These are phyloP conservation scores for Dolichopus griseipennis DNA, from an alignment of 2,888 invertebrate genomes.

Conservation along the genomic window DNA sequence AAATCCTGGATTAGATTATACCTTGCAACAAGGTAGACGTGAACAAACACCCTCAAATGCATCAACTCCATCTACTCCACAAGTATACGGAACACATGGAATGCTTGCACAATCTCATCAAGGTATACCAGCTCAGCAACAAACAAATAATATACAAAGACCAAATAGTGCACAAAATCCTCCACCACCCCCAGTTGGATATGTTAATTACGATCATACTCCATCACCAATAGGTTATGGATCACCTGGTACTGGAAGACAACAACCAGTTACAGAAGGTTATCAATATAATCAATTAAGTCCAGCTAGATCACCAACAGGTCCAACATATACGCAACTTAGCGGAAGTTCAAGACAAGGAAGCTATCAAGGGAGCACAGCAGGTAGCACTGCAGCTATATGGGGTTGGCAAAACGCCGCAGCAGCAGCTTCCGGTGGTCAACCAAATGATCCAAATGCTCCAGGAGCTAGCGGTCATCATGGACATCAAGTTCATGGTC, in stretches of 20 bases:
- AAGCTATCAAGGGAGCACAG: slow-evolving; percentile 40
- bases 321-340: slow-evolving; percentile 72
- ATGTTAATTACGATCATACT: slow-evolving; percentile 69
- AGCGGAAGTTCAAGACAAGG: slow-evolving; percentile 54
- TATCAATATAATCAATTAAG: slow-evolving; percentile 64
- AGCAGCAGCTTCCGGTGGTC: slow-evolving; percentile 37
- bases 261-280: slow-evolving; percentile 59
- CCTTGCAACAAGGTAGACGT: slow-evolving; percentile 51
- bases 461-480: slow-evolving; percentile 47
- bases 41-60: slow-evolving; percentile 32
- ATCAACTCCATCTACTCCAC: slow-evolving; percentile 25
- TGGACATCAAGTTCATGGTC: slow-evolving; percentile 41
- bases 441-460: slow-evolving; percentile 41
- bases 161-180: slow-evolving; percentile 63
- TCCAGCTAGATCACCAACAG: slow-evolving; percentile 74
- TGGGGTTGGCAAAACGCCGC: slow-evolving; percentile 62
- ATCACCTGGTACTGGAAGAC: slow-evolving; percentile 45
- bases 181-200: slow-evolving; percentile 58
- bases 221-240: slow-evolving; percentile 53
- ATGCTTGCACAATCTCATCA: slow-evolving; percentile 28
- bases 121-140: slow-evolving; percentile 46
- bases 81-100: slow-evolving; percentile 33
- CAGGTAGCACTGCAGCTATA: slow-evolving; percentile 49
- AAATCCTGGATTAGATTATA: slow-evolving; percentile 60
- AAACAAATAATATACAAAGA: slow-evolving; percentile 51